Base-by-base conservation (phyloP, 2,113 vertebrate genomes). In the human region DNA sequence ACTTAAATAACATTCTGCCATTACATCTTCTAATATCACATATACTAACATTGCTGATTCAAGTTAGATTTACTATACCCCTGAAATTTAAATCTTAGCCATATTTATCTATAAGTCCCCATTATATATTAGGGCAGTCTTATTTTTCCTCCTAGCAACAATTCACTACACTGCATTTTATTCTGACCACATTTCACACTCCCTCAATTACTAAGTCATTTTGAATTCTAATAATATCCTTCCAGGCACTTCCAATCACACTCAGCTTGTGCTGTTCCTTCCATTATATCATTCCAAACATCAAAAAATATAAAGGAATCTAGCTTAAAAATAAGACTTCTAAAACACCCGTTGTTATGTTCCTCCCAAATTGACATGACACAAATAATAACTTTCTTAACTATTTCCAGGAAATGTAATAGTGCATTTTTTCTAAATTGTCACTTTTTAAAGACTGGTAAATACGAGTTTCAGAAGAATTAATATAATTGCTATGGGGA, bases 391-490 rank as follows among this genome's bases (percentile, higher is more conserved):
- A 96, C 27, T 70, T 68, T 82, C 48, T 86, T 89, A 88, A 94
- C 94, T 86, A 61, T 64, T 97, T 95, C 79, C 59, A 94, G 79
- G 89, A 76, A 97, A 92, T 73, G 35, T 85, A 94, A 68, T 40
- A 87, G 23, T 59, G 3, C 38, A 35, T 50, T 93, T 89, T 64
- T 72, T 40, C 75, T 32, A 45, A 3, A 2, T 72, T 72, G 22
- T 13, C 70, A 50, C 59, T 96, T 79, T 79, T 87, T 87, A 96
- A 96, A 52, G 6, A 48, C 32, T 83, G 35, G 55, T 79, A 95
- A 92, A 88, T 68, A 89, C 38, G 66, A 78, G 55, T 93, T 97
- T 96, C 75, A 81, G 45, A 95, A 96, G 87, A 97, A 80, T 90
- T 85, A 93, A 90, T 30, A 82, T 66, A 91, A 78, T 59, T 79